phyloP scores from a whole-genome alignment of 2,113 vertebrate species.

The Turnix velox region DNA sequence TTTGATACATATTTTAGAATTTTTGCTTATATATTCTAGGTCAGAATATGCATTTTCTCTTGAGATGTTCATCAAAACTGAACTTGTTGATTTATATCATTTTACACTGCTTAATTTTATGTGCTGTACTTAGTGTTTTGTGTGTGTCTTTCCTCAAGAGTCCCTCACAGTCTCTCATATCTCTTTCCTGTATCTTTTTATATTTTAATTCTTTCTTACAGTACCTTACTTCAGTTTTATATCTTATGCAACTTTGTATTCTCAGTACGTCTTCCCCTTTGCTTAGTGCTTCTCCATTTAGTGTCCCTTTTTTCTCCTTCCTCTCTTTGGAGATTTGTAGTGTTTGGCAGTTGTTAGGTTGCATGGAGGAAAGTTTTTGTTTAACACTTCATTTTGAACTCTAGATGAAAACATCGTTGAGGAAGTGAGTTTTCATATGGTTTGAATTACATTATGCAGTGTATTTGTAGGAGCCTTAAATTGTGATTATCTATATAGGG shows the following conservation, averaged over 20 bases:
- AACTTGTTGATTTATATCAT: not conserved
- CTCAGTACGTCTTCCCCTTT: not conserved
- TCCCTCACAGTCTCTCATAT: not conserved
- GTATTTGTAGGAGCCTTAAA: not conserved
- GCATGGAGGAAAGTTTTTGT: not conserved
- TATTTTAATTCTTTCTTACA: not conserved
- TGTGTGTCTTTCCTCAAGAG: not conserved
- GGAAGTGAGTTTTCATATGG: not conserved
- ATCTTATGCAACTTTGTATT: not conserved
- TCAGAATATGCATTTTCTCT: not conserved
- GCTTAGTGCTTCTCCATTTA: not conserved
- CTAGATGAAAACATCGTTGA: not conserved
- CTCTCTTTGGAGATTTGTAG: not conserved
- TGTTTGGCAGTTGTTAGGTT: not conserved
- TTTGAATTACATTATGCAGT: not conserved
- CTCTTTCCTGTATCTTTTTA: not conserved
- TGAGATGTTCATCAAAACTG: not conserved
- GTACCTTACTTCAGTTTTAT: not conserved
- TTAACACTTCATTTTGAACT: not conserved
- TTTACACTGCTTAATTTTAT: not conserved
- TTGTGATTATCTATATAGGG: not conserved
- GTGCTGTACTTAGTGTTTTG: not conserved
- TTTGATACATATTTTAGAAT: not conserved
- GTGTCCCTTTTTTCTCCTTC: not conserved
- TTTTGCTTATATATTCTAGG: not conserved